Evolutionary conservation across 2,797 vertebrate species (phyloP).

Genomic region (Falco berigora): DNA sequence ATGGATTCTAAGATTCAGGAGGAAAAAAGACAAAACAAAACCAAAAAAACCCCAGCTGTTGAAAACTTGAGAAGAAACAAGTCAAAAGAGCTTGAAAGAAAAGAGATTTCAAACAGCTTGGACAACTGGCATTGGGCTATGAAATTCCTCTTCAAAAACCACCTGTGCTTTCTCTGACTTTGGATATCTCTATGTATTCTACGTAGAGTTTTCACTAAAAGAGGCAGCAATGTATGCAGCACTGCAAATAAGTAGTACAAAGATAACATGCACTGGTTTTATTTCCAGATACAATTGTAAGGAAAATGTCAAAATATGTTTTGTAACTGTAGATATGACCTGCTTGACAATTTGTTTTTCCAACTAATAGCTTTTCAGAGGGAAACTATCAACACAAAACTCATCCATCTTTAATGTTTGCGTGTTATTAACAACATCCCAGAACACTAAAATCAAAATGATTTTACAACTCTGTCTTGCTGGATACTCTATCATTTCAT

Average conservation of each 20-base stretch:
- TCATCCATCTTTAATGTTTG: not conserved
- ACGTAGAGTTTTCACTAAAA: not conserved
- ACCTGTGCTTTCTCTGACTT: constrained; percentile 3
- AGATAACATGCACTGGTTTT: not conserved
- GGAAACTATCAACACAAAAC: constrained; percentile 12
- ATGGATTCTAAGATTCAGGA: not conserved
- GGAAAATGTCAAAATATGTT: constrained; percentile 25
- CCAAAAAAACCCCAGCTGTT: not conserved
- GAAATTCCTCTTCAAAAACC: constrained; percentile 27
- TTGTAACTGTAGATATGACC: not conserved
- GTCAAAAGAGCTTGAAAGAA: constrained; percentile 50
- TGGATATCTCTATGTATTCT: not conserved
- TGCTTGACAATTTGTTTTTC: constrained; percentile 29
- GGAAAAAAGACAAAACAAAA: not conserved
- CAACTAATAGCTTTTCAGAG: constrained; percentile 35
- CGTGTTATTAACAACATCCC: not conserved
- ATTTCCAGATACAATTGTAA: not conserved
- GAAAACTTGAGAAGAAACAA: constrained; percentile 35
- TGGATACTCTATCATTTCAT: not conserved
- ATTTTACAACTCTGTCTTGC: not conserved
- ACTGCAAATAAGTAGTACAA: not conserved
- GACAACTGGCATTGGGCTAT: constrained; percentile 13
- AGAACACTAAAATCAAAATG: not conserved
- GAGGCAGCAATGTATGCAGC: not conserved
- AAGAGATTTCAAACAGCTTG: constrained; percentile 40